Conservation (phyloP, 2,888 invertebrate species). For the Crossocerus cetratus region DNA sequence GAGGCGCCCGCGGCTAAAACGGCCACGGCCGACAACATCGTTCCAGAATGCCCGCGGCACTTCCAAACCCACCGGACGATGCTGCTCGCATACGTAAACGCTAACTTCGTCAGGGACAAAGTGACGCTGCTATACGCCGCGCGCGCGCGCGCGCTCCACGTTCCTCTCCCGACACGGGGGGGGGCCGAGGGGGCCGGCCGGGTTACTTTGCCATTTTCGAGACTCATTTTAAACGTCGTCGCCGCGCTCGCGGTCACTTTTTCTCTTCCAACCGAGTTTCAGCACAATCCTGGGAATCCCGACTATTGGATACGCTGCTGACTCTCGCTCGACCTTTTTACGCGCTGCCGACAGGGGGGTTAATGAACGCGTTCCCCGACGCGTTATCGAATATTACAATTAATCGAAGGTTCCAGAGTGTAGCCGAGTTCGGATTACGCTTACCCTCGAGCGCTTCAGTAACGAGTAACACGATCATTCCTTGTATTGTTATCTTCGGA, state of each 20-base stretch:
- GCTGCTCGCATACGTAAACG: conserved; percentile 69
- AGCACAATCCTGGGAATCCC: conserved; percentile 8
- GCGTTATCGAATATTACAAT: neutral
- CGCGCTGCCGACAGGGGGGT: neutral
- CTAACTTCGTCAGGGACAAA: conserved; percentile 70
- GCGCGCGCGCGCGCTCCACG: neutral
- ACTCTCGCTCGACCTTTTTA: neutral
- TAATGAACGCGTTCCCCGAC: neutral
- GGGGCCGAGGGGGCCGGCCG: neutral
- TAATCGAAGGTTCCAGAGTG: neutral
- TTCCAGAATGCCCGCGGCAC: conserved; percentile 68
- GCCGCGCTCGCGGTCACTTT: conserved; percentile 23
- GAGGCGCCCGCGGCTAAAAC: conserved; percentile 66
- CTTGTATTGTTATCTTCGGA: neutral
- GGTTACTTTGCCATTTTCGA: conserved; percentile 47
- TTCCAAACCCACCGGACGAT: conserved; percentile 70
- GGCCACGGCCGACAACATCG: conserved; percentile 76
- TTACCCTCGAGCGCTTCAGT: neutral
- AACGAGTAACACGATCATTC: neutral
- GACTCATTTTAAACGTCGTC: conserved; percentile 43
- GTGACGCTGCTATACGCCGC: conserved; percentile 54
- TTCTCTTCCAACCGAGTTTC: conserved; percentile 22
- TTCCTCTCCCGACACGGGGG: conserved; percentile 9
- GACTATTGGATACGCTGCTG: neutral
- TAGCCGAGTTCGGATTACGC: neutral